Percentiles rank a stretch among this genome's conserved stretches.
Conservation (phyloP, 1,140 invertebrate species). For the Drosophila ohnishii region DNA sequence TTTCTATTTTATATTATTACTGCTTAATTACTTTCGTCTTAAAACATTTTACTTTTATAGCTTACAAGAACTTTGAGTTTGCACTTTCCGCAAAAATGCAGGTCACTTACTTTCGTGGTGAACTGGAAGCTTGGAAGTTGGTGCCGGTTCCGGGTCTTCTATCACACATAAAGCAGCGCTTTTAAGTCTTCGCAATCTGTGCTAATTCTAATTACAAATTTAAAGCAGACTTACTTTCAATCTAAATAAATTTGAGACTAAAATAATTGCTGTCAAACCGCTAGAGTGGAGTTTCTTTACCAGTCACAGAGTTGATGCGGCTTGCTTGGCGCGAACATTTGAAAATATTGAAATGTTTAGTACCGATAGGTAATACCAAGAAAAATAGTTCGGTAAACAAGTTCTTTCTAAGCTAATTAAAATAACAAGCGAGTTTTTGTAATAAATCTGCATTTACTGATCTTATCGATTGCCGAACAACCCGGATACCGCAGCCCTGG, state of each 20-base stretch:
- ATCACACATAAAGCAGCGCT: background rate
- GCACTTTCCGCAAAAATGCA: background rate
- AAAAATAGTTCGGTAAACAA: background rate
- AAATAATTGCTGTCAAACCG: background rate
- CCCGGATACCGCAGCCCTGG: constrained; percentile 8
- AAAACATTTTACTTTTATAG: background rate
- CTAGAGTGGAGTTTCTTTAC: background rate
- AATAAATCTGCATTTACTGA: background rate
- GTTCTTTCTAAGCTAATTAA: background rate
- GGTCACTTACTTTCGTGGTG: background rate
- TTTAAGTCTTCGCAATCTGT: background rate
- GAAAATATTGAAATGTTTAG: background rate
- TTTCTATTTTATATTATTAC: too few relatives aligned
- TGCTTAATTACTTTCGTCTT: background rate
- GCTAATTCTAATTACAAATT: too few relatives aligned
- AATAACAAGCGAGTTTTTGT: too few relatives aligned
- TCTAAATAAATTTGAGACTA: background rate
- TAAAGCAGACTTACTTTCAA: too few relatives aligned
- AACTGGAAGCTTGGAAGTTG: background rate
- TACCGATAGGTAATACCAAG: background rate
- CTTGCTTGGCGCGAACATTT: background rate
- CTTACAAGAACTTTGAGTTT: too few relatives aligned
- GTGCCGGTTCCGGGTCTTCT: background rate
- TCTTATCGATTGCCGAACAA: constrained; percentile 17
- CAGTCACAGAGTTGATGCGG: background rate